These are phyloP conservation scores for Arizona elegans DNA, from an alignment of 2,113 vertebrate genomes.

Conservation along the genomic window DNA sequence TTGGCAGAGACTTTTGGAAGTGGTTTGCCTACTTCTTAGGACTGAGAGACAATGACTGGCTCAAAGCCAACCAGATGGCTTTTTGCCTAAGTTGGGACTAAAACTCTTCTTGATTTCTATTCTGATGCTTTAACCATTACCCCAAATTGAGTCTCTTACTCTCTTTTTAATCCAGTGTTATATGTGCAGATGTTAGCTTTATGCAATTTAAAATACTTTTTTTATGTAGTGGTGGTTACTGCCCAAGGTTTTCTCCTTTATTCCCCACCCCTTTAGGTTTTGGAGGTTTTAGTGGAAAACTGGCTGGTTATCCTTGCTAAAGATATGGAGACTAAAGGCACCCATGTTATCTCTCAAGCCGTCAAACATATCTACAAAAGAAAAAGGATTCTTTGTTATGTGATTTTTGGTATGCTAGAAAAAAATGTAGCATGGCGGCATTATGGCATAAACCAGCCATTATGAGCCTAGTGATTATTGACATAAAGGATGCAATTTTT, in stretches of 20 bases:
- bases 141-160: not conserved
- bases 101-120: not conserved
- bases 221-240: not conserved
- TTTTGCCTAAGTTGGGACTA: not conserved
- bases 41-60: not conserved
- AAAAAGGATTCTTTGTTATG: no score
- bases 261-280: not conserved
- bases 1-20: not conserved
- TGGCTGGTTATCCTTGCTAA: no score
- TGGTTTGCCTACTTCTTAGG: not conserved
- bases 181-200: not conserved
- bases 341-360: no score
- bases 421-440: not conserved
- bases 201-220: no score
- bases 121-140: no score
- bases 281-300: not conserved
- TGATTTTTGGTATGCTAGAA: no score
- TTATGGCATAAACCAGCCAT: no score
- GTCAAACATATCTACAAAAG: no score
- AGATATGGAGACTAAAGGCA: no score
- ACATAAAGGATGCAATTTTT: no score
- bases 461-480: no score
- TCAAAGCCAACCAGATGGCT: not conserved
- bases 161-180: not conserved
- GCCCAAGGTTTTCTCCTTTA: not conserved